These are phyloP conservation scores for Amorpha juglandis DNA, from an alignment of 2,888 invertebrate species.

Conservation along the genomic window DNA sequence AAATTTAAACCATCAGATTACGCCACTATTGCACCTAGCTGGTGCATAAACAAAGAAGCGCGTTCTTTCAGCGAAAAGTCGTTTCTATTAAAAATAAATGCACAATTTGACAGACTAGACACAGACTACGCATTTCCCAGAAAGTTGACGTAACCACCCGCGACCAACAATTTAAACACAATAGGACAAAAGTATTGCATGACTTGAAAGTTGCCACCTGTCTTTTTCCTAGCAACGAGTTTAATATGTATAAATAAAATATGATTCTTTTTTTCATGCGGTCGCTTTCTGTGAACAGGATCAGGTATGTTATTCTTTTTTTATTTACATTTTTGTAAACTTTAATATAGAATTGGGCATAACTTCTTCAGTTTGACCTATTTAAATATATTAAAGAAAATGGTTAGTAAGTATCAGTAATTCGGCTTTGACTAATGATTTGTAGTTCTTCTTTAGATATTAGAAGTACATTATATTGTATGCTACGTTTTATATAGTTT, in stretches of 20 bases:
- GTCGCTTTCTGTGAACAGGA: constrained; percentile 55
- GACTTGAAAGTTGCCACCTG: constrained; percentile 56
- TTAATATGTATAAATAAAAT: constrained; percentile 13
- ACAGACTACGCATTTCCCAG: constrained; percentile 62
- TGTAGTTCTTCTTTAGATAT: constrained; percentile 1
- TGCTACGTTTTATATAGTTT: constrained; percentile 3
- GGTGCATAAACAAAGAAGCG: constrained; percentile 41
- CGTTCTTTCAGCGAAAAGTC: constrained; percentile 42
- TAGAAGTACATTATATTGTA: neutral
- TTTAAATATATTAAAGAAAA: neutral
- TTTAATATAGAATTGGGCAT: neutral
- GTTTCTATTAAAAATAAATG: constrained; percentile 48
- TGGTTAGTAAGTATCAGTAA: neutral
- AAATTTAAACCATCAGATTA: constrained; percentile 40
- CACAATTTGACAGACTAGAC: constrained; percentile 53
- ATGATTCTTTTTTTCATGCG: constrained; percentile 69
- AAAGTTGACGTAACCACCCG: constrained; percentile 58
- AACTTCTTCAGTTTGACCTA: neutral
- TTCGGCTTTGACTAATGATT: neutral
- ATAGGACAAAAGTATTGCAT: constrained; percentile 63
- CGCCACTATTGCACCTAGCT: constrained; percentile 40
- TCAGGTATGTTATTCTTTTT: constrained; percentile 69
- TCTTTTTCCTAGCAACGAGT: constrained; percentile 2
- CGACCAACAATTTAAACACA: constrained; percentile 60
- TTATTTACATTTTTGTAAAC: neutral